phyloP scores from a whole-genome alignment of 2,113 vertebrate species.

The Gadus macrocephalus region DNA sequence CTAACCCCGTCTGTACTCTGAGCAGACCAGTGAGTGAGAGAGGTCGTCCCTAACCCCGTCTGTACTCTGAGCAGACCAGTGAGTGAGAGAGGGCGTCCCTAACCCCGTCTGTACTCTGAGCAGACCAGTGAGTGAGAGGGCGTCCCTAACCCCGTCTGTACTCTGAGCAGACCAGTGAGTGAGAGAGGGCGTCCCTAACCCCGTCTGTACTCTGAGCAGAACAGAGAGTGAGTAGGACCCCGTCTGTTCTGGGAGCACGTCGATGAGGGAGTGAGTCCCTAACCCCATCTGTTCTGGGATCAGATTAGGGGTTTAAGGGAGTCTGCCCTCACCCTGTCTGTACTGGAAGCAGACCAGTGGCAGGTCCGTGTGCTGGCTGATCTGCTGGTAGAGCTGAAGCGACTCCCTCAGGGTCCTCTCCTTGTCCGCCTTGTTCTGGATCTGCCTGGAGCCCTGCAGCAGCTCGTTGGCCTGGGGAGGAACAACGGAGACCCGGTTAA shows the following conservation, averaged over 20 bases:
- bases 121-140: background rate
- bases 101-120: conserved; percentile 53
- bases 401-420: conserved; percentile 89
- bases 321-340: conserved; percentile 81
- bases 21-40: no score
- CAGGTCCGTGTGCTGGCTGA: conserved; percentile 92
- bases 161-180: no score
- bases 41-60: no score
- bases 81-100: no score
- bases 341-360: conserved; percentile 89
- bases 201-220: conserved; percentile 54
- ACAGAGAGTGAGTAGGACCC: conserved; percentile 63
- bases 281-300: conserved; percentile 75
- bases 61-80: no score
- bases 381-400: conserved; percentile 90
- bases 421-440: conserved; percentile 87
- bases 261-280: conserved; percentile 73
- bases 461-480: conserved; percentile 88
- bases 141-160: conserved; percentile 94
- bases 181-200: no score
- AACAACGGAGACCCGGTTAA: conserved; percentile 4
- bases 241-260: conserved; percentile 93
- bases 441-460: conserved; percentile 88
- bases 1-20: no score
- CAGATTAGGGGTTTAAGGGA: background rate